Evolutionary conservation across 2,797 vertebrate genomes (phyloP).

Genomic region (Notoglanidium macrostoma): DNA sequence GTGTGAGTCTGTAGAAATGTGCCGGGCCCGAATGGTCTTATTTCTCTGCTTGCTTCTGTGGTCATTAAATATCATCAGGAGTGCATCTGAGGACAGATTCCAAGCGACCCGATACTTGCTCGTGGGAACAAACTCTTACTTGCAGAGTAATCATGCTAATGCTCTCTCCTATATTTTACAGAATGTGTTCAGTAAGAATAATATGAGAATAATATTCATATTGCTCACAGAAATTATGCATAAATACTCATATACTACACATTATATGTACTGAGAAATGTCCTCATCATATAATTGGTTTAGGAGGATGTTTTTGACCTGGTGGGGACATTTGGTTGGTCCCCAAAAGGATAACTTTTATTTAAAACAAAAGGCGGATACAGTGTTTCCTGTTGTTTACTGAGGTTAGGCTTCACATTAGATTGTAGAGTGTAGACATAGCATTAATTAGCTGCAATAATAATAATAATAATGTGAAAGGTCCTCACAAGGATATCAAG

Average conservation of each 20-base stretch:
- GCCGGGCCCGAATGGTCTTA: neutral
- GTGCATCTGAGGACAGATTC: slow-evolving; percentile 27
- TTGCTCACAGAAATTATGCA: neutral
- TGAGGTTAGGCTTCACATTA: neutral
- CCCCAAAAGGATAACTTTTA: neutral
- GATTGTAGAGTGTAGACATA: neutral
- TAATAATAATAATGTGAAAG: neutral
- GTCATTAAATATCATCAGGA: slow-evolving; percentile 20
- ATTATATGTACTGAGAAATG: neutral
- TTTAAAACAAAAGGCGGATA: neutral
- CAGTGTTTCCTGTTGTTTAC: neutral
- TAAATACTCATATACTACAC: neutral
- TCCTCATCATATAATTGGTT: neutral
- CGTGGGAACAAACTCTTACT: neutral
- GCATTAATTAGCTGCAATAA: neutral
- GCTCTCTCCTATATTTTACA: neutral
- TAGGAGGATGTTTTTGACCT: neutral
- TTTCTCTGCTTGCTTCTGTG: slow-evolving; percentile 4
- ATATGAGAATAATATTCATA: neutral
- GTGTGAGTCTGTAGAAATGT: neutral
- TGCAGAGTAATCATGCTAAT: neutral
- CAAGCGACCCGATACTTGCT: neutral
- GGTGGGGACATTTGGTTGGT: neutral
- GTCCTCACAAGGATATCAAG: neutral
- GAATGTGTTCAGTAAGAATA: neutral